Evolutionary conservation across 2,113 vertebrate genomes (phyloP).

Genomic region (Esox niger): DNA sequence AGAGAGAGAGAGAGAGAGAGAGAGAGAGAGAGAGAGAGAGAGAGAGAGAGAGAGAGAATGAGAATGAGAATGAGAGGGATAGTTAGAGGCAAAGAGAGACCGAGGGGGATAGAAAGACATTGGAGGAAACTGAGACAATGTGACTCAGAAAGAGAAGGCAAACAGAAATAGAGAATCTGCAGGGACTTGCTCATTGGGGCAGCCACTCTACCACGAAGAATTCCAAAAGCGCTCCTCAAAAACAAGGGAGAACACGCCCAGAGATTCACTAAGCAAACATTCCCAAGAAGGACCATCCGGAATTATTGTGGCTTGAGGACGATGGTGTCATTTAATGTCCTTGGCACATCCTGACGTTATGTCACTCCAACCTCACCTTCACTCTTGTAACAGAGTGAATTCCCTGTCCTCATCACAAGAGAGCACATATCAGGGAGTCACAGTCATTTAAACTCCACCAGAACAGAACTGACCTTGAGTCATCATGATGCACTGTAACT

Average conservation of each 20-base stretch:
- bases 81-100: neutral
- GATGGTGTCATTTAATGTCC: too few species aligned
- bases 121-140: neutral
- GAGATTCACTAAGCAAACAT: slow-evolving; percentile 13
- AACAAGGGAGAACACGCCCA: slow-evolving; percentile 12
- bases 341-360: too few species aligned
- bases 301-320: neutral
- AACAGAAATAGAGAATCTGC: neutral
- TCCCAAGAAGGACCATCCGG: slow-evolving; percentile 1
- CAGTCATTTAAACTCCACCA: too few species aligned
- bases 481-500: too few species aligned
- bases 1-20: neutral
- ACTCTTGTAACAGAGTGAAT: too few species aligned
- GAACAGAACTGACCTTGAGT: too few species aligned
- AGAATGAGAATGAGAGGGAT: too few species aligned
- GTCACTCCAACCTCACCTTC: too few species aligned
- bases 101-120: neutral
- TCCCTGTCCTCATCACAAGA: too few species aligned
- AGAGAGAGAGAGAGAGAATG: neutral
- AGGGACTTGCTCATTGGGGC: slow-evolving; percentile 4
- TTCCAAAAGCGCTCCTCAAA: neutral
- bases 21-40: neutral
- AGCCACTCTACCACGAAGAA: neutral
- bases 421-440: too few species aligned
- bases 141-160: neutral